Base-by-base conservation (phyloP, 2,113 vertebrate species). In the Channa maculata region DNA sequence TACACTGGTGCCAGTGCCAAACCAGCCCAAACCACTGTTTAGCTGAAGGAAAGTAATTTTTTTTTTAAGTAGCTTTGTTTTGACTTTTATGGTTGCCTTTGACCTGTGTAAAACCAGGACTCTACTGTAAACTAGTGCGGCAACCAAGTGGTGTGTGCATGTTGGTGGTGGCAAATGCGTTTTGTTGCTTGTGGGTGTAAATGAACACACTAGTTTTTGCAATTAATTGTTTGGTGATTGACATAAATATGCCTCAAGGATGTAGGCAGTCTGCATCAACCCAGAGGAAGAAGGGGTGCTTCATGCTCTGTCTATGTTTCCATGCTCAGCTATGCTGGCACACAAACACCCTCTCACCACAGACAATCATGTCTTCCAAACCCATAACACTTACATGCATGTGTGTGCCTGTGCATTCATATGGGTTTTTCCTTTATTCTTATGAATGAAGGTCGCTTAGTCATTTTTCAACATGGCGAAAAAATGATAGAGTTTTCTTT, bases 291-390 rank as follows among this genome's bases (percentile, higher is more conserved):
- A 73, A 76, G 69, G 33, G 14, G 10, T 73, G 61, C 52, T 41
- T 64, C 15, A 63, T 33, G 62, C 70, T 65, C 44, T 9, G 52
- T 54, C 64, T 77, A 44, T 77, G 72, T 90, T 80, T 90, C 75
- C 51, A 82, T 84, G 83, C 82, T 82, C 44, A 71, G 11, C 80
- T 82, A 54, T 86, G 75, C 64, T 71, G 67, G 60, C 46, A 13
- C 75, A 75, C 0, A 1, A 72, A 76, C 57, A 43, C 66, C 75
- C 67, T 60, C 38, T 38, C 68, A 71, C 75, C 79, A 76, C 71
- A 46, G 72, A 72, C 71, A 12, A 11, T 57, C 78, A 53, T 11
- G 12, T 2, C 75, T 72, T 89, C 77, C 82, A 86, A 83, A 78
- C 63, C 52, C 67, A 57, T 34, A 66, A 7, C 48, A 8, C 52